phyloP scores from a whole-genome alignment of 2,113 vertebrate genomes.

The Gadus macrocephalus region DNA sequence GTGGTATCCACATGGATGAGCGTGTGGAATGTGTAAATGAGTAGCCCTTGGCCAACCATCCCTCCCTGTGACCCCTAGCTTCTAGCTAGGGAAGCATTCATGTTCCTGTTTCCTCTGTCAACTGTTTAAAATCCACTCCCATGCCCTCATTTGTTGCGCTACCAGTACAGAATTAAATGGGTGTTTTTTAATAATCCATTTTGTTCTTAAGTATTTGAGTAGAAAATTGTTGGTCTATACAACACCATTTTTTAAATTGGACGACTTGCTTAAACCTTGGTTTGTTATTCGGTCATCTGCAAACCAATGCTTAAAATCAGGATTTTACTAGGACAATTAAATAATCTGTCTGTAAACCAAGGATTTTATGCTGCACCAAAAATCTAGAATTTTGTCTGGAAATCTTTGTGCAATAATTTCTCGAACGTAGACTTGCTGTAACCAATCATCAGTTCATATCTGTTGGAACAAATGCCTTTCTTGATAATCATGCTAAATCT shows the following conservation, averaged over 20 bases:
- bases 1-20: slow-evolving; percentile 68
- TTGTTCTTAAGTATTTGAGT: too few relatives aligned
- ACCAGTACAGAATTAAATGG: neutral
- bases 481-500: slow-evolving; percentile 17
- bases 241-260: too few relatives aligned
- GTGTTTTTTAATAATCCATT: too few relatives aligned
- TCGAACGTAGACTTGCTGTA: slow-evolving; percentile 27
- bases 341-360: too few relatives aligned
- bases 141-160: slow-evolving; percentile 2
- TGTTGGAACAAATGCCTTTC: slow-evolving; percentile 15
- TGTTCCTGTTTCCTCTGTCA: slow-evolving; percentile 18
- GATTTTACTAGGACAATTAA: too few relatives aligned
- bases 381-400: too few relatives aligned
- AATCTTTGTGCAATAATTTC: neutral
- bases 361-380: too few relatives aligned
- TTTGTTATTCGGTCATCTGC: too few relatives aligned
- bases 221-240: too few relatives aligned
- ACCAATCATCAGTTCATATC: neutral
- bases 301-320: too few relatives aligned
- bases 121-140: slow-evolving; percentile 25
- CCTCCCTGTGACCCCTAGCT: slow-evolving; percentile 45
- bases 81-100: slow-evolving; percentile 26
- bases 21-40: slow-evolving; percentile 73
- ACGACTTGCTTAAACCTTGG: too few relatives aligned
- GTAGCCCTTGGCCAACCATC: slow-evolving; percentile 59